Percentiles rank a stretch among this genome's conserved stretches.
phyloP scores from a whole-genome alignment of 2,888 invertebrate genomes.

The Trileptium ribeirensis region DNA sequence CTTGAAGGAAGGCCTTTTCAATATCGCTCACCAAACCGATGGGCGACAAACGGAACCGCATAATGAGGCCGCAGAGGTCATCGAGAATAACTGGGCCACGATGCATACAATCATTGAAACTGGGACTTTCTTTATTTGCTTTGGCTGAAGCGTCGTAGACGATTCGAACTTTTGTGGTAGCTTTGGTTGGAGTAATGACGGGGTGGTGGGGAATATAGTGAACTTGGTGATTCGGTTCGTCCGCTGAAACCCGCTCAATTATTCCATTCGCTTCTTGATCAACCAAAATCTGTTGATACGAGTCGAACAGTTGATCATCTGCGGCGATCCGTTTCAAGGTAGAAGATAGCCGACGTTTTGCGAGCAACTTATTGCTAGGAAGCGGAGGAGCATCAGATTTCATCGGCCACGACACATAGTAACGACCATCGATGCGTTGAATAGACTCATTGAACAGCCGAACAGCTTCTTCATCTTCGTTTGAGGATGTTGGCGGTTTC shows the following conservation, averaged over 20 bases:
- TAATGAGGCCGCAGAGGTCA: slow-evolving; percentile 25
- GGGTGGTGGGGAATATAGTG: slow-evolving; percentile 36
- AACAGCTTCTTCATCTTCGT: neutral
- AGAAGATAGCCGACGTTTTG: neutral
- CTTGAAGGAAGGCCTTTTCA: slow-evolving; percentile 30
- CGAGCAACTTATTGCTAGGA: neutral
- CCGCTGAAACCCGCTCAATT: slow-evolving; percentile 20
- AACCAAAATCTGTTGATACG: slow-evolving; percentile 21
- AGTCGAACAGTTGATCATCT: slow-evolving; percentile 3
- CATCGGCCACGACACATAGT: neutral
- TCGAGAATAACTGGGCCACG: slow-evolving; percentile 29
- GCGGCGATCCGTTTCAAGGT: neutral
- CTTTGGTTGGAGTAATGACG: slow-evolving; percentile 28
- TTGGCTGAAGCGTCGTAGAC: slow-evolving; percentile 38
- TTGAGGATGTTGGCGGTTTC: neutral
- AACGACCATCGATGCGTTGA: neutral
- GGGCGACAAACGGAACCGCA: slow-evolving; percentile 29
- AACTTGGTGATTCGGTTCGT: slow-evolving; percentile 1
- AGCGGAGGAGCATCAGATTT: neutral
- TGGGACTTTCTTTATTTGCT: slow-evolving; percentile 18
- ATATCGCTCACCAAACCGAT: slow-evolving; percentile 31
- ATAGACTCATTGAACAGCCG: neutral
- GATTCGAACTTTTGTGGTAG: slow-evolving; percentile 35
- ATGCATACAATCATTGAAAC: slow-evolving; percentile 35
- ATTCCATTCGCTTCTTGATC: slow-evolving; percentile 22